Percentiles rank a stretch among this genome's conserved stretches.
Evolutionary conservation across 1,140 invertebrate species (phyloP).

Genomic region (Piezodorus guildinii): DNA sequence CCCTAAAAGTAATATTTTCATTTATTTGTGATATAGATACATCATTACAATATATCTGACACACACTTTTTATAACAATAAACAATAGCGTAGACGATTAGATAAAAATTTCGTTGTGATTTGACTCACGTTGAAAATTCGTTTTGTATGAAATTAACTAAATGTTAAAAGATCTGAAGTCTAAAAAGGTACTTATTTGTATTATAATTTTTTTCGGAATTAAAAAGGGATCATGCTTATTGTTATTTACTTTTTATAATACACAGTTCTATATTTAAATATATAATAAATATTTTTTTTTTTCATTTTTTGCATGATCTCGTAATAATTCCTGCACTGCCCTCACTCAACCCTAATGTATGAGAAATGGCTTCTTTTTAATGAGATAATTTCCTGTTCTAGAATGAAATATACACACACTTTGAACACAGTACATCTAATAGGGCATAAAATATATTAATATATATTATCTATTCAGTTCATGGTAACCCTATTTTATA

Average conservation of each 20-base stretch:
- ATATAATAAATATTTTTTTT: too few relatives aligned
- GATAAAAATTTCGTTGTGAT: too few relatives aligned
- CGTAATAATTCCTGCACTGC: too few relatives aligned
- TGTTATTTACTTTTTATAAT: too few relatives aligned
- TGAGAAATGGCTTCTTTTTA: too few relatives aligned
- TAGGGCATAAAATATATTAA: constrained; percentile 12
- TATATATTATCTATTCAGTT: constrained; percentile 12
- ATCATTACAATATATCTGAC: background rate
- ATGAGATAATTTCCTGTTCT: background rate
- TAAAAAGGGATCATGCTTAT: background rate
- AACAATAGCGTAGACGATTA: background rate
- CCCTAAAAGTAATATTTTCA: background rate
- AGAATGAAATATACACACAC: constrained; percentile 15
- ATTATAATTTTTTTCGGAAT: background rate
- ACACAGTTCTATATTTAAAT: too few relatives aligned
- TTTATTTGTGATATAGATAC: constrained; percentile 7
- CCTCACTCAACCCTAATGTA: too few relatives aligned
- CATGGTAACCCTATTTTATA: constrained; percentile 18
- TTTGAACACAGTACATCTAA: constrained; percentile 17
- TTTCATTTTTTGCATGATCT: too few relatives aligned
- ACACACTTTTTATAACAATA: constrained; percentile 3
- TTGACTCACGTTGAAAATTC: background rate
- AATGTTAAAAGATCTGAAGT: constrained; percentile 4
- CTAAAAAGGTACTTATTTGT: constrained; percentile 1
- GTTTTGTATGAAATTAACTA: background rate